Base-by-base conservation (phyloP, 2,113 vertebrate genomes). In the Pavo muticus region DNA sequence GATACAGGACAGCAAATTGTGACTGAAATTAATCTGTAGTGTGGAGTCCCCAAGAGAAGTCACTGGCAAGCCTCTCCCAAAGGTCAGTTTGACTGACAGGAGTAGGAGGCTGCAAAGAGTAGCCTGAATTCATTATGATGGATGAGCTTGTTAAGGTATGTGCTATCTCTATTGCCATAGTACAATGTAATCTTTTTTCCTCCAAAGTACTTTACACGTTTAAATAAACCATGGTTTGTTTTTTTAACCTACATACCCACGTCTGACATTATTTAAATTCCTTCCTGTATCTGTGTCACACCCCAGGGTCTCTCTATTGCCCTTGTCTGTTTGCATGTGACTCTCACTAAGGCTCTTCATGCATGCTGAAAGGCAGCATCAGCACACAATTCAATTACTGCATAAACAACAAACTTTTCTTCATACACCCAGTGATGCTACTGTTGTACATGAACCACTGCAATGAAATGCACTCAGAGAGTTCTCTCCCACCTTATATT, bases 141-240 rank as follows among this genome's bases (percentile, higher is more conserved):
- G 87, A n/a, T 44, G 90, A 95, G 56, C 57, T 90, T 94, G 81
- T 72, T 73, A 60, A 5, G 10, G 63, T 52, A 14, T 52, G 48
- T 75, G 59, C 76, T 95, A 44, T 92, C 82, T 84, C 54, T 88
- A 89, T 87, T 87, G 80, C 74, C 86, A 63, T 87, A 70, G 67
- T 80, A 84, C 78, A 70, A 59, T 88, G 82, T 92, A 97, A 94
- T 93, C 81, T 87, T 96, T 91, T 70, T 57, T 88, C 84, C 84
- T 91, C 88, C 42, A 45, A 37, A 93, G 67, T 88, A 95, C 60
- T 95, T 93, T 96, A 95, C 89, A 94, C 88, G 84, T 95, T 96
- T 97, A 87, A 98, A 98, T 98, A 98, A 98, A 98, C 95, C 30
- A 64, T 88, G 54, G 88, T 95, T 97, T 98, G 79, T 44, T 92